Percentiles rank a stretch among this genome's conserved stretches.
These are phyloP conservation scores for Nezara viridula DNA, from an alignment of 2,888 invertebrate species.

Conservation along the genomic window DNA sequence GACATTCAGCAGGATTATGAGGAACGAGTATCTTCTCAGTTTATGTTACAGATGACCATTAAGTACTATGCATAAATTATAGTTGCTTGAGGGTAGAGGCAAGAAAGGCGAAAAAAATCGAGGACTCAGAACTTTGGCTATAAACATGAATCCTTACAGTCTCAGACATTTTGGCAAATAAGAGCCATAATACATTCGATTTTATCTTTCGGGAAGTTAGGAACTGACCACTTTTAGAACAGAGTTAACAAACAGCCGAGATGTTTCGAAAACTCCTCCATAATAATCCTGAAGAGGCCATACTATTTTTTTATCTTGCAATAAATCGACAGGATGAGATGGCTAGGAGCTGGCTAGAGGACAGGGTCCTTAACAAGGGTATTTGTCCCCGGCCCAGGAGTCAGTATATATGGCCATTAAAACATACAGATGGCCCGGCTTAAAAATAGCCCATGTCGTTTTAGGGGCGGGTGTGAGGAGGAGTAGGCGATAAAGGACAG, in stretches of 20 bases:
- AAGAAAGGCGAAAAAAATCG: too few species aligned
- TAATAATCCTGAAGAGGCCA: background rate
- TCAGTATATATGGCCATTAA: constrained; percentile 51
- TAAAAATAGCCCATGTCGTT: constrained; percentile 56
- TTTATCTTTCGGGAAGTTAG: background rate
- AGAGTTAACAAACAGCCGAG: background rate
- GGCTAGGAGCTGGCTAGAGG: constrained; percentile 2
- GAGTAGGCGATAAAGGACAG: constrained; percentile 38
- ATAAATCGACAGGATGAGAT: background rate
- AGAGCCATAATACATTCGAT: background rate
- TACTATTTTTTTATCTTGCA: constrained; percentile 27
- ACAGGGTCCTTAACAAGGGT: constrained; percentile 38
- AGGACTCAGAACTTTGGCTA: too few species aligned
- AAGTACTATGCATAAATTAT: too few species aligned
- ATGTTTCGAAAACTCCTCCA: background rate
- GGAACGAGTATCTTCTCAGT: too few species aligned
- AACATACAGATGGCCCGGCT: constrained; percentile 55
- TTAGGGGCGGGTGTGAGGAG: constrained; percentile 33
- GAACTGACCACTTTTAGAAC: background rate
- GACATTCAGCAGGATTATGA: too few species aligned
- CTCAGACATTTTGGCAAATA: background rate
- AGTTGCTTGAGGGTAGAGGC: too few species aligned
- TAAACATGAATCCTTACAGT: background rate
- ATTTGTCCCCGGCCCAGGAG: constrained; percentile 51
- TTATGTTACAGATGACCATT: too few species aligned